phyloP scores from a whole-genome alignment of 1,140 invertebrate species.

The Drosophila erecta region DNA sequence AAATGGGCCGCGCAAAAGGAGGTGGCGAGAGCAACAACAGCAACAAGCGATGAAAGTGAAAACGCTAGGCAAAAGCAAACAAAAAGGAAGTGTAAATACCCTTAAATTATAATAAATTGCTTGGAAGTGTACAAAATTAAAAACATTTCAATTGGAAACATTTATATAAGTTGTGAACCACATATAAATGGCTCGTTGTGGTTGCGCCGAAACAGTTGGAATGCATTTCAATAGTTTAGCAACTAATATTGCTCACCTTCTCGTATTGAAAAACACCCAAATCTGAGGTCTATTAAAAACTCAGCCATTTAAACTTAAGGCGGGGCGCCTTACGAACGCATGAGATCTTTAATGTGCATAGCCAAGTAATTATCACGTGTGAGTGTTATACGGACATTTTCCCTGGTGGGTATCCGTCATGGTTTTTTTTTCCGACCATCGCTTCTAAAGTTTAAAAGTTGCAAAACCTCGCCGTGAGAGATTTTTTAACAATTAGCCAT shows the following conservation, averaged over 20 bases:
- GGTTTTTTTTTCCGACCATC: conserved; percentile 1
- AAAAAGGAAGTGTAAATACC: conserved; percentile 2
- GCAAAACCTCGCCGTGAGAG: conserved; percentile 15
- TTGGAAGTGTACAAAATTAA: background rate
- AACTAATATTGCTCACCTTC: too few species aligned
- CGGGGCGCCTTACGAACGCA: background rate
- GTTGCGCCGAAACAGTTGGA: too few species aligned
- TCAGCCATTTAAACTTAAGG: too few species aligned
- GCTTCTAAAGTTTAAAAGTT: conserved; percentile 34
- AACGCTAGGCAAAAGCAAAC: conserved; percentile 13
- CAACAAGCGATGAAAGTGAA: conserved; percentile 43
- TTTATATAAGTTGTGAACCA: background rate
- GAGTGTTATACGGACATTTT: conserved; percentile 3
- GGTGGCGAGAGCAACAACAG: conserved; percentile 14
- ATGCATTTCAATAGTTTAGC: too few species aligned
- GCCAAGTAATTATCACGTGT: conserved; percentile 41
- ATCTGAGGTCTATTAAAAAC: too few species aligned
- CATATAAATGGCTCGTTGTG: too few species aligned
- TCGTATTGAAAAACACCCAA: too few species aligned
- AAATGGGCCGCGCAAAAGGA: conserved; percentile 22
- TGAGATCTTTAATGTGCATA: conserved; percentile 25
- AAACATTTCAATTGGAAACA: background rate
- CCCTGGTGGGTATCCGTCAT: conserved; percentile 21
- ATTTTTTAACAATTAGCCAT: conserved; percentile 18
- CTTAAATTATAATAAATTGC: conserved; percentile 2